Evolutionary conservation across 1,140 invertebrate genomes (phyloP), one percentile per base, ranked within the genome.

Genomic region (Oncopodura yosiiana): DNA sequence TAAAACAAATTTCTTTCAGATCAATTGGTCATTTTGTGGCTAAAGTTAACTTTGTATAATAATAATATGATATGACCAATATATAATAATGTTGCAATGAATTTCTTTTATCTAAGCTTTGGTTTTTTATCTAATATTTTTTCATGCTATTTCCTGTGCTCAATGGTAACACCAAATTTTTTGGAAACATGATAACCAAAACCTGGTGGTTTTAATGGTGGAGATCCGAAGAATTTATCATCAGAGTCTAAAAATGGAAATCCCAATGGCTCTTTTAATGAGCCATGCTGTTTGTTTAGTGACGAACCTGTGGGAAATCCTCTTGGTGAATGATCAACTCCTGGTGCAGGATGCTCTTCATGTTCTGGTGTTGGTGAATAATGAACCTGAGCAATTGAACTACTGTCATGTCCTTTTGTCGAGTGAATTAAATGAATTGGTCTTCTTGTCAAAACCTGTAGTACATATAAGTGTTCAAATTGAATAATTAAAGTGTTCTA

Each of bases 301-400:
- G 16, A 5, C 38, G 8, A 9, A 9, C 30, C 14, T 8, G 16
- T 16, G 18, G 62, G 62, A 16, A 41, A 52, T n/a, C 62, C 62
- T 27, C 62, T 32, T 14, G 61, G 61, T 2, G 51, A 53, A 27
- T 51, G 53, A 30, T 64, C 62, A 18, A 64, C 53, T 5, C 53
- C 55, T n/a, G 49, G 62, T 26, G 27, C 24, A 2, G 58, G 55
- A 16, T 36, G 11, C 12, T 61, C 54, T 19, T 64, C 62, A 34
- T 60, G 58, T 12, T 62, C 58, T 6, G 62, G 55, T 9, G 36
- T n/a, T 4, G 58, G 62, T 1, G 62, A 61, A 39, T 64, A 64
- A 32, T 60, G 58, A 24, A 64, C 62, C 42, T 64, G 56, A 12
- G 62, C 62, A 38, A 64, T 51, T 27, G 55, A 58, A 0, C 52